phyloP scores from a whole-genome alignment of 2,888 invertebrate genomes.

The Tachina grossa region DNA sequence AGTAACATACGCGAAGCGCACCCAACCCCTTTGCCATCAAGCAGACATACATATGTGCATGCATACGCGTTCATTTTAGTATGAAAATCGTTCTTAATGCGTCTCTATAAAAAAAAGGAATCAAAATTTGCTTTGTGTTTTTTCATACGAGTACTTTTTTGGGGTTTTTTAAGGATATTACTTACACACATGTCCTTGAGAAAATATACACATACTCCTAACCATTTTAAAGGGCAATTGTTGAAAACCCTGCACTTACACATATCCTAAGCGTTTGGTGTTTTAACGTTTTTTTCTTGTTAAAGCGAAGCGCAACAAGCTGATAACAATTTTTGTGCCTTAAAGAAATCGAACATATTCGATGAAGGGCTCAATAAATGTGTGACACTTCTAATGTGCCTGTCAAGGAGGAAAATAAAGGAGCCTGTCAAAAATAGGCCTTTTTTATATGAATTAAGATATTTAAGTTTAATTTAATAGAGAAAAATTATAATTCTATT shows the following conservation, averaged over 20 bases:
- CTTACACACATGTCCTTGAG: constrained; percentile 67
- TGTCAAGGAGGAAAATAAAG: neutral
- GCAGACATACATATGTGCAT: neutral
- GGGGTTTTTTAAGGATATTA: constrained; percentile 57
- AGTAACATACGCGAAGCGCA: constrained; percentile 72
- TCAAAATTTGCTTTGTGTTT: constrained; percentile 11
- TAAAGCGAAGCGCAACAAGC: constrained; percentile 66
- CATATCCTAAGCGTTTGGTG: constrained; percentile 37
- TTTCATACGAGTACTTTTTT: constrained; percentile 3
- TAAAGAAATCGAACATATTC: constrained; percentile 54
- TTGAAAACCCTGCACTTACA: constrained; percentile 55
- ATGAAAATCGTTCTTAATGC: constrained; percentile 49
- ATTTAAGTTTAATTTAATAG: too few relatives aligned
- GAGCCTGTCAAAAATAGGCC: neutral
- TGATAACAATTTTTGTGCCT: constrained; percentile 64
- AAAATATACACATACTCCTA: constrained; percentile 52
- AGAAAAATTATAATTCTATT: too few relatives aligned
- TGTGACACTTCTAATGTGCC: constrained; percentile 26
- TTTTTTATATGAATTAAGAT: too few relatives aligned
- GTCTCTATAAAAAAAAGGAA: constrained; percentile 57
- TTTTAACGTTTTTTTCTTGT: neutral
- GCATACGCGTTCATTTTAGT: constrained; percentile 7
- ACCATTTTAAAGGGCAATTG: constrained; percentile 51
- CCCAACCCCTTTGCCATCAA: constrained; percentile 44
- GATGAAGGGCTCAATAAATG: constrained; percentile 53